These are phyloP conservation scores for Dromas ardeola DNA, from an alignment of 2,113 vertebrate species.

Conservation along the genomic window DNA sequence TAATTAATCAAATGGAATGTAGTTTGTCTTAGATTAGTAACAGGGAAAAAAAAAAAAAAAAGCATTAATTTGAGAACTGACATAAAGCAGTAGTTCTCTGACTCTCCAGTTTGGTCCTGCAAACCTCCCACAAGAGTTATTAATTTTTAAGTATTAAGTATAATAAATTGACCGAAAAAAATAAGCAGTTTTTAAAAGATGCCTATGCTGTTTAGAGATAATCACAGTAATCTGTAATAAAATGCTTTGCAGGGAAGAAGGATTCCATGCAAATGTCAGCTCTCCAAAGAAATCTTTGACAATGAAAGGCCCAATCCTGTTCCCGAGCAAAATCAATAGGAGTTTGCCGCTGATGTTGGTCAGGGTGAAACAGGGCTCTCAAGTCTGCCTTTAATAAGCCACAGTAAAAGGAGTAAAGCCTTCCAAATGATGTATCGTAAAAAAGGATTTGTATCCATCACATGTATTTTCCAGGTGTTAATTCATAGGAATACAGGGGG, in stretches of 20 bases:
- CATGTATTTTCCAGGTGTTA: slow-evolving; percentile 10
- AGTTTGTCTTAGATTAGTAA: slow-evolving; percentile 10
- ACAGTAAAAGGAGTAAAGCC: not conserved
- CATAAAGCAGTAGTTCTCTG: not conserved
- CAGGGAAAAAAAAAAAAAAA: not conserved
- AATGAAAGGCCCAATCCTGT: not conserved
- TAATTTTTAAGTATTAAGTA: not conserved
- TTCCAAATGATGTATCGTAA: not conserved
- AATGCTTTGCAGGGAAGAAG: not conserved
- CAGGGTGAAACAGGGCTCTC: not conserved
- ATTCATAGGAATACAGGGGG: not conserved
- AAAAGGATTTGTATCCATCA: slow-evolving; percentile 34
- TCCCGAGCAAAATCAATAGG: not conserved
- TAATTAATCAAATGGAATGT: slow-evolving; percentile 43
- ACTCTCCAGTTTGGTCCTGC: not conserved
- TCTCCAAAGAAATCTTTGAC: slow-evolving; percentile 1
- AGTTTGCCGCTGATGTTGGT: slow-evolving; percentile 6
- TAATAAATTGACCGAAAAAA: not conserved
- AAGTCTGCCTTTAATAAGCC: slow-evolving; percentile 30
- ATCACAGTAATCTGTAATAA: not conserved
- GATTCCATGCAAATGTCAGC: not conserved
- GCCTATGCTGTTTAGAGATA: not conserved
- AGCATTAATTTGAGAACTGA: not conserved
- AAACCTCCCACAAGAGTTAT: not conserved
- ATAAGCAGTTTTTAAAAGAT: not conserved